Conservation (phyloP, 2,888 invertebrate species). For the Torymus aiolomorphi region DNA sequence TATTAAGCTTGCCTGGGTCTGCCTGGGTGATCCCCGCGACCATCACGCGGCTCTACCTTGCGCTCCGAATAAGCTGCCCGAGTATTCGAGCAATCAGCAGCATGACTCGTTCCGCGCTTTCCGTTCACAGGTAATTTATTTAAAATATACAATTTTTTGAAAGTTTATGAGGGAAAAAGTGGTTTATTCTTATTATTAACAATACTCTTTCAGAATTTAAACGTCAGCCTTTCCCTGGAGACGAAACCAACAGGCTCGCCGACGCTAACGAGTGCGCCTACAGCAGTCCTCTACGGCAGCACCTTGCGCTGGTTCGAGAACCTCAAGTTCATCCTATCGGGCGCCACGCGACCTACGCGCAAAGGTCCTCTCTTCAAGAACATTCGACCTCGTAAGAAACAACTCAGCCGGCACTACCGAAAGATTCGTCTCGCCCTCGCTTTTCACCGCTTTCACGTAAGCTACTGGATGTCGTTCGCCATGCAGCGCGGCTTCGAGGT, state of each 20-base stretch:
- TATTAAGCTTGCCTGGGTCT: constrained; percentile 92
- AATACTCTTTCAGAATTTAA: constrained; percentile 80
- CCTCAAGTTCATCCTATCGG: constrained; percentile 92
- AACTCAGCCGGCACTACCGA: constrained; percentile 94
- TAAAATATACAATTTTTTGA: neutral
- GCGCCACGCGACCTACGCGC: constrained; percentile 94
- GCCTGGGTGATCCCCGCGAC: constrained; percentile 94
- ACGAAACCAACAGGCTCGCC: constrained; percentile 79
- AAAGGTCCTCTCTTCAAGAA: constrained; percentile 93
- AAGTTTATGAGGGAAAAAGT: neutral
- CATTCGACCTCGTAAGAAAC: constrained; percentile 89
- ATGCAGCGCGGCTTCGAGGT: constrained; percentile 94
- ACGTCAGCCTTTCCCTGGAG: constrained; percentile 87
- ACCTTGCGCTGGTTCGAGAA: constrained; percentile 98
- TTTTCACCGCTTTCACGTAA: constrained; percentile 90
- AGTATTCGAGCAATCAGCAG: constrained; percentile 96
- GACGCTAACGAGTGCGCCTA: constrained; percentile 78
- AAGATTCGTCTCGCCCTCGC: constrained; percentile 91
- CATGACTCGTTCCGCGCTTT: constrained; percentile 98
- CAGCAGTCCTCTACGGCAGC: constrained; percentile 92
- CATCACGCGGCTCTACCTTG: constrained; percentile 97
- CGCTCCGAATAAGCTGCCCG: constrained; percentile 96
- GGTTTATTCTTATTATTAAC: no score
- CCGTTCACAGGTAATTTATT: constrained; percentile 79
- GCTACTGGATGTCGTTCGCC: constrained; percentile 98